Conservation (phyloP, 2,113 vertebrate genomes). For the Larimichthys crocea region DNA sequence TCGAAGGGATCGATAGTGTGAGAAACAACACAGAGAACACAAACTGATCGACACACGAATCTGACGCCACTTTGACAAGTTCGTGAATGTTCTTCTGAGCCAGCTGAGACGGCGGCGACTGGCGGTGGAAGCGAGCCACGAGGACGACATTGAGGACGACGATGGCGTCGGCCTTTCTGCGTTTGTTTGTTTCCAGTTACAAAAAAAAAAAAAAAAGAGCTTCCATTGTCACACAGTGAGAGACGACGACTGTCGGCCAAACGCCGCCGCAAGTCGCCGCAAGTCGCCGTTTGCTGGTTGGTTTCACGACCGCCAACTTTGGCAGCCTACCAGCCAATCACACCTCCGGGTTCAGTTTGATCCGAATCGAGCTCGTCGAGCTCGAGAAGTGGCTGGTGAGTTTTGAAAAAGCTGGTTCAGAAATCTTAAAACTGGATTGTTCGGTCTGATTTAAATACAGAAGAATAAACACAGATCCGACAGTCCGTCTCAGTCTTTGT, state of each 20-base stretch:
- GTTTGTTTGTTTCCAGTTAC: constrained; percentile 69
- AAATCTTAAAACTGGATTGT: not conserved
- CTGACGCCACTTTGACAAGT: constrained; percentile 40
- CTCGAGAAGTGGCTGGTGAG: not conserved
- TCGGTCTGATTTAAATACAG: constrained; percentile 65
- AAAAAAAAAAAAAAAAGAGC: constrained; percentile 15
- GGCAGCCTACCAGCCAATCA: not conserved
- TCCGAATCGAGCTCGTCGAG: constrained; percentile 12
- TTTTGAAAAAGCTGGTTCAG: constrained; percentile 9
- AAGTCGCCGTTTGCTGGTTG: constrained; percentile 5
- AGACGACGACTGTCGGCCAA: not conserved
- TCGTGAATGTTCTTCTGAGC: constrained; percentile 36
- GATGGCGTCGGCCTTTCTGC: not conserved
- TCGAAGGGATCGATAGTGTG: constrained; percentile 55
- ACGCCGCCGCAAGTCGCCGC: too few relatives aligned
- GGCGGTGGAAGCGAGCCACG: not conserved
- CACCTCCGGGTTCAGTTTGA: not conserved
- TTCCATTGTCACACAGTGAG: constrained; percentile 7
- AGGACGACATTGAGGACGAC: not conserved
- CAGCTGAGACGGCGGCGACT: not conserved
- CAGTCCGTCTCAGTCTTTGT: constrained; percentile 12
- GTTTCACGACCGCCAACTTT: not conserved
- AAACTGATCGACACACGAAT: constrained; percentile 42
- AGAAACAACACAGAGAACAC: constrained; percentile 30
- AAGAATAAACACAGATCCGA: constrained; percentile 25